Evolutionary conservation across 2,113 vertebrate genomes (phyloP).

Genomic region (Tamias sibiricus): DNA sequence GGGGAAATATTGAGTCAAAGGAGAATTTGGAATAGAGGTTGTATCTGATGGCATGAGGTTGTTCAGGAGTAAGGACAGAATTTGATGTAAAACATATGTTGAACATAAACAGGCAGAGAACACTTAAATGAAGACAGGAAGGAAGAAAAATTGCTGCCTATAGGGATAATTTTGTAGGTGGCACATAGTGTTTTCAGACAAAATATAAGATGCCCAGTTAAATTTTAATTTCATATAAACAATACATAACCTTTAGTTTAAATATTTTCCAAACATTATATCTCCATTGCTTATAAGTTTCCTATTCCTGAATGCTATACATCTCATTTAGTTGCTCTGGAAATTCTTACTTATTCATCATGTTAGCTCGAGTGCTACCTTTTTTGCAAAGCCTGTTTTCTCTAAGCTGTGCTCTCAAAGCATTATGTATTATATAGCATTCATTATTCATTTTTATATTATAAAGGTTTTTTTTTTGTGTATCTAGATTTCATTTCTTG

Average conservation of each 20-base stretch:
- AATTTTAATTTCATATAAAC: slow-evolving; percentile 21
- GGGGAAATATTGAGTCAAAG: slow-evolving; percentile 43
- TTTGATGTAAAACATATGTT: neutral
- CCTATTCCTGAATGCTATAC: neutral
- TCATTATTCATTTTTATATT: neutral
- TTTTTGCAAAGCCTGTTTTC: neutral
- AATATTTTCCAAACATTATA: neutral
- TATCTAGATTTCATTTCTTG: neutral
- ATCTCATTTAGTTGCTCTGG: neutral
- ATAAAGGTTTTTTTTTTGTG: neutral
- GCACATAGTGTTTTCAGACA: neutral
- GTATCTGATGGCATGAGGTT: slow-evolving; percentile 23
- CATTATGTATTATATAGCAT: neutral
- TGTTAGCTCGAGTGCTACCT: neutral
- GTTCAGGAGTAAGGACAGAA: neutral
- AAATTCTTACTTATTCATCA: neutral
- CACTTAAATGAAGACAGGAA: neutral
- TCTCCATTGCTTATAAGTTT: neutral
- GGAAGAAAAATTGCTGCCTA: fast-evolving
- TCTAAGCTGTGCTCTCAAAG: neutral
- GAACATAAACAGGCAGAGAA: neutral
- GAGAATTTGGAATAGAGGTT: slow-evolving; percentile 16
- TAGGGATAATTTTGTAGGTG: neutral
- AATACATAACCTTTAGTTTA: neutral
- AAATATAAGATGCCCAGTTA: neutral